Evolutionary conservation across 2,113 vertebrate species (phyloP).

Genomic region (Salvelinus namaycush): DNA sequence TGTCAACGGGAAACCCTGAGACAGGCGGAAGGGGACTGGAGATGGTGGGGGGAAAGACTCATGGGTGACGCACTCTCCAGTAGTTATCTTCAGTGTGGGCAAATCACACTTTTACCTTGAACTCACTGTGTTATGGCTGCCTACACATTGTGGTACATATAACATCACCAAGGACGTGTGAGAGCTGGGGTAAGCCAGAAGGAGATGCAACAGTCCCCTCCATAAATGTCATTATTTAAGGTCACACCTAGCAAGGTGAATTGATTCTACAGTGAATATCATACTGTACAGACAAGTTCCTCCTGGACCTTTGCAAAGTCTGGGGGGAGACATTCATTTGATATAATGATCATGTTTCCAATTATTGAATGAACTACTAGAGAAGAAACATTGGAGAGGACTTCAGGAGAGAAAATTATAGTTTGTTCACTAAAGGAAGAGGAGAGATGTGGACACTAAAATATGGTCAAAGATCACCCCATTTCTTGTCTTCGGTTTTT

Average conservation of each 20-base stretch:
- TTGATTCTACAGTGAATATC: neutral
- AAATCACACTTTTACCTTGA: neutral
- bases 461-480: neutral
- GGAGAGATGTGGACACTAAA: neutral
- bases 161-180: neutral
- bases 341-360: too few species aligned
- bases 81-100: neutral
- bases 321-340: too few species aligned
- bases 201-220: neutral
- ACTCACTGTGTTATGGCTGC: neutral
- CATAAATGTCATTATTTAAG: neutral
- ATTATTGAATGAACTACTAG: too few species aligned
- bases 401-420: neutral
- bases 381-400: neutral
- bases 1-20: conserved; percentile 69
- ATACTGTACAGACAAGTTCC: neutral
- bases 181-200: neutral
- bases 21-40: neutral
- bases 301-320: neutral
- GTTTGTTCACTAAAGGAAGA: neutral
- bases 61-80: neutral
- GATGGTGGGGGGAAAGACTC: neutral
- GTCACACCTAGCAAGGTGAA: neutral
- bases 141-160: neutral
- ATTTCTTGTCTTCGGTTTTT: conserved; percentile 5